A percentile compares a stretch with the other conserved stretches of the same genome.
phyloP scores from a whole-genome alignment of 2,113 vertebrate genomes.

The Lagenorhynchus albirostris region DNA sequence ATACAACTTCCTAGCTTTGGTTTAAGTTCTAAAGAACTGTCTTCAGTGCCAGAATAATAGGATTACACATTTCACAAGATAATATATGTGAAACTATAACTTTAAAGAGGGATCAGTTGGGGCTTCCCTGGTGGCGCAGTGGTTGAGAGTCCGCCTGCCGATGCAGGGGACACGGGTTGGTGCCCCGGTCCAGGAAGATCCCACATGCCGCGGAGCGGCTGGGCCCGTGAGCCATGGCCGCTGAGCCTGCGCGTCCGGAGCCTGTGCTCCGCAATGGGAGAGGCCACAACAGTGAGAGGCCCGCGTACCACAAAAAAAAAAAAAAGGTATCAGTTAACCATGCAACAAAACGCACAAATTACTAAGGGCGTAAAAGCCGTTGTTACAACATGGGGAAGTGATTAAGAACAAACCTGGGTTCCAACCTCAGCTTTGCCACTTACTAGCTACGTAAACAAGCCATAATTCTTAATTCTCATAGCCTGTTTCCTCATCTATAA shows the following conservation, averaged over 20 bases:
- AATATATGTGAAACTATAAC: background rate
- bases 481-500: background rate
- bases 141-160: too few relatives aligned
- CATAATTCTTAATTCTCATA: background rate
- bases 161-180: too few relatives aligned
- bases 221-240: too few relatives aligned
- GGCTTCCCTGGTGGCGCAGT: too few relatives aligned
- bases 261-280: too few relatives aligned
- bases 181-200: too few relatives aligned
- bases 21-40: background rate
- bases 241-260: too few relatives aligned
- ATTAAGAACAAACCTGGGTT: background rate
- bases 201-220: too few relatives aligned
- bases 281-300: too few relatives aligned
- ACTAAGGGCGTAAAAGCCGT: background rate
- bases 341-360: background rate
- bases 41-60: background rate
- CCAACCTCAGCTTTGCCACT: background rate
- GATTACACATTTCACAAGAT: slow-evolving; percentile 6
- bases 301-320: too few relatives aligned
- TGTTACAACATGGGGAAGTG: background rate
- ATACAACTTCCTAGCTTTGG: background rate
- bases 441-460: background rate
- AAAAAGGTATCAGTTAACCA: slow-evolving; percentile 29
- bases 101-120: slow-evolving; percentile 35